These are phyloP conservation scores for Pachypanchax playfairii DNA, from an alignment of 2,113 vertebrate genomes.

Conservation along the genomic window DNA sequence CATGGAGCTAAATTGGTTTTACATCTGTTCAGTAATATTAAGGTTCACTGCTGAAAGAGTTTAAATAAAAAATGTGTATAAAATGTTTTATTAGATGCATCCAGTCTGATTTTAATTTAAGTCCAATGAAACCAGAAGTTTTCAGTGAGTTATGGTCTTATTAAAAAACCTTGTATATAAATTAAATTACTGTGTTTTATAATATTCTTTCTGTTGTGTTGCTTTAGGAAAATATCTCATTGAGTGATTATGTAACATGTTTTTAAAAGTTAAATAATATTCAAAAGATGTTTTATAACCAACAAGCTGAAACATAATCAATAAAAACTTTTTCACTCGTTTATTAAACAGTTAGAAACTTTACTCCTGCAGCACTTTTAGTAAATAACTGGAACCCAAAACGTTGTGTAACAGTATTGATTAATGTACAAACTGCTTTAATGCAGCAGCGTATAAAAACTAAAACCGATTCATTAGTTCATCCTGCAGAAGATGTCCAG, in stretches of 20 bases:
- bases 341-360: no score
- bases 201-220: no score
- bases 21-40: neutral
- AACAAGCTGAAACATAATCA: neutral
- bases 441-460: no score
- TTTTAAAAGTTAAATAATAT: neutral
- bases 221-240: neutral
- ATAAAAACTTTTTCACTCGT: no score
- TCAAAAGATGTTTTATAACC: neutral
- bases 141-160: neutral
- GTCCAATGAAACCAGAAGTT: neutral
- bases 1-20: neutral
- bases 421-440: no score
- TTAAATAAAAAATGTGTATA: neutral
- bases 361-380: no score
- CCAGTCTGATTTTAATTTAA: neutral
- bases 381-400: no score
- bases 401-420: no score
- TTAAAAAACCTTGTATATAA: no score
- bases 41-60: neutral
- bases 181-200: no score
- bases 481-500: no score
- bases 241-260: neutral
- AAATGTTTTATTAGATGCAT: neutral
- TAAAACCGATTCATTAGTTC: no score